A percentile compares a stretch with the other conserved stretches of the same genome.
phyloP scores from a whole-genome alignment of 2,888 invertebrate species.

The Tortrix viridana region DNA sequence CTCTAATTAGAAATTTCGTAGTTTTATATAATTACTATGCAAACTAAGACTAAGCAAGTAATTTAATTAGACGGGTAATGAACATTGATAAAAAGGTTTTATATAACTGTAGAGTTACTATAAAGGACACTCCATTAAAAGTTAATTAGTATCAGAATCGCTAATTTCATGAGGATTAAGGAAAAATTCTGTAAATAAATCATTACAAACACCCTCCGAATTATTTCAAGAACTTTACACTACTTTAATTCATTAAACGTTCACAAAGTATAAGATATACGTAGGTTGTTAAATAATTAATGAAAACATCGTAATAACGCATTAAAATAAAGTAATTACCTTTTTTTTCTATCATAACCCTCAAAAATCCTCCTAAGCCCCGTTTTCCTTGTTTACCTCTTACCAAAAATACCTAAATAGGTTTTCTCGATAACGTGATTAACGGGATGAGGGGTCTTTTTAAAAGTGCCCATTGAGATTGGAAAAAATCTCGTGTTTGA shows the following conservation, averaged over 20 bases:
- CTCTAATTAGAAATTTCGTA: conserved; percentile 45
- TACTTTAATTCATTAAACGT: no score
- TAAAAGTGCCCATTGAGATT: conserved; percentile 36
- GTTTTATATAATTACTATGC: conserved; percentile 35
- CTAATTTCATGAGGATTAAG: no score
- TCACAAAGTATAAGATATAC: neutral
- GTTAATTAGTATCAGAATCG: no score
- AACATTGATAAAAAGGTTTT: conserved; percentile 5
- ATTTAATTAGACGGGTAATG: neutral
- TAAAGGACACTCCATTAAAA: no score
- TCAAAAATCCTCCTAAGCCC: neutral
- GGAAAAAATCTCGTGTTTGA: conserved; percentile 31
- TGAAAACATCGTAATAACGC: conserved; percentile 3
- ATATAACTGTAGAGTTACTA: no score
- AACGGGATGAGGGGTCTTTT: conserved; percentile 28
- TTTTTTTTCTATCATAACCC: neutral
- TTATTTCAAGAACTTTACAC: no score
- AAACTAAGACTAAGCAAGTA: conserved; percentile 18
- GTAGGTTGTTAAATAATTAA: conserved; percentile 8
- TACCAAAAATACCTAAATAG: conserved; percentile 17
- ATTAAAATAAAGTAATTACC: conserved; percentile 1
- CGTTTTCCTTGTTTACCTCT: conserved; percentile 28
- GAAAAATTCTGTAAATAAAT: no score
- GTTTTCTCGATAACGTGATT: conserved; percentile 31
- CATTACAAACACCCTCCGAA: no score